Evolutionary conservation across 2,888 invertebrate species (phyloP), one percentile per base, ranked within the genome.

Genomic region (Mesoligia furuncula): DNA sequence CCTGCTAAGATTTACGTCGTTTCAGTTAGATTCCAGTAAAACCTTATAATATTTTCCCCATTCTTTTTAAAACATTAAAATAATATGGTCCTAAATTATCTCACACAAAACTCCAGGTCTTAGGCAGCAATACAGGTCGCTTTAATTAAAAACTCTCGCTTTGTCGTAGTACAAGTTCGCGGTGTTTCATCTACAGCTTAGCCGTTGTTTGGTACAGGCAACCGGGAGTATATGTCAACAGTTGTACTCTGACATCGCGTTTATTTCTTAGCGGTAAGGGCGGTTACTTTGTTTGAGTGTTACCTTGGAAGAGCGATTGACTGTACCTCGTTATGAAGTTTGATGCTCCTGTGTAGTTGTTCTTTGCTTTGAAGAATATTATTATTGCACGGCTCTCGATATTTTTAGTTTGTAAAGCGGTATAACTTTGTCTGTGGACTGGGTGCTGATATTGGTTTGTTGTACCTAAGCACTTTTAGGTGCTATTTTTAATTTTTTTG

Each of bases 131-230:
- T 85, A 90, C 82, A 87, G 89, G 90, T 90, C 86, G 85, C 87
- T 92, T 95, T 95, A 95, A 95, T 95, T 95, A 95, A 95, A 95
- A 95, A 93, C 91, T 93, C 90, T 86, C 87, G 92, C 93, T 94
- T 94, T 93, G 93, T 93, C 91, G 86, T 86, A 87, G 85, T 82
- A 73, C 54, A 90, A 92, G 90, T 93, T 90, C 76, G 77, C 78
- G 72, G 80, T 88, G 90, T 91, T 92, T 92, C 90, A 93, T 92
- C 91, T 89, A 81, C 89, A 91, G 92, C 90, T 91, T 90, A 92
- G 90, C 89, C 85, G 86, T 79, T 64, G 59, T 72, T 85, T 87
- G 88, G 67, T 54, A 79, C 61, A 75, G 36, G 7, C 45, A 75
- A 61, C 75, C 5, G 0, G 54, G 48, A n/a, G 20, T n/a, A 27